These are phyloP conservation scores for Sarcophilus harrisii DNA, from an alignment of 2,797 vertebrate species.

Conservation along the genomic window DNA sequence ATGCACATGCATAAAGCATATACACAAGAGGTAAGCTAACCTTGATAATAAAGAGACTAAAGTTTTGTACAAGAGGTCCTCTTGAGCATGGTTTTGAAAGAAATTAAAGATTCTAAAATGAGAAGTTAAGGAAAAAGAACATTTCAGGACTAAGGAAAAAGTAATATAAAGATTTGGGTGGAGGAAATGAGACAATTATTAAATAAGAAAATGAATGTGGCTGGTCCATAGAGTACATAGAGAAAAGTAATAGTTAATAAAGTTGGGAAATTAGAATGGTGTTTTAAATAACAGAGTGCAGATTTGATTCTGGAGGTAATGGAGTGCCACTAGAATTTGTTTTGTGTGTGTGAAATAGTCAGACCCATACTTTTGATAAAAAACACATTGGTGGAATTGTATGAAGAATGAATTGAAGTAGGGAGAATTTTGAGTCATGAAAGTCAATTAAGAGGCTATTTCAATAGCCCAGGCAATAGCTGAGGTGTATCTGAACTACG, in stretches of 20 bases:
- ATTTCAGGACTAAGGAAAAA: neutral
- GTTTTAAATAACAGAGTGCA: neutral
- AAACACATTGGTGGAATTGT: neutral
- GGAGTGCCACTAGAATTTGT: neutral
- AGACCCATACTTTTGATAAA: neutral
- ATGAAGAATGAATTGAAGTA: neutral
- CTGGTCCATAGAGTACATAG: neutral
- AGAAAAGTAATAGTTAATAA: neutral
- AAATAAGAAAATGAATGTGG: neutral
- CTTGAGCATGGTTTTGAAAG: neutral
- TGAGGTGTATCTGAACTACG: neutral
- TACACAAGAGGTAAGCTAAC: neutral
- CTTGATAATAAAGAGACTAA: neutral
- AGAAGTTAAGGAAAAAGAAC: neutral
- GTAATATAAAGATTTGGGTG: neutral
- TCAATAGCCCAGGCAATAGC: neutral
- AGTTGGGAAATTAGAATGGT: neutral
- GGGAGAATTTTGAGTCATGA: neutral
- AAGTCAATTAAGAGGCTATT: neutral
- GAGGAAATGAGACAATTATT: neutral
- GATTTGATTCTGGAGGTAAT: neutral
- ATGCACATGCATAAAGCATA: neutral
- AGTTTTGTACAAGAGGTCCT: neutral
- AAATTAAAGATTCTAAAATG: neutral
- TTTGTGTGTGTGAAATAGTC: neutral